phyloP scores from a whole-genome alignment of 2,797 vertebrate species.

The Parambassis ranga region DNA sequence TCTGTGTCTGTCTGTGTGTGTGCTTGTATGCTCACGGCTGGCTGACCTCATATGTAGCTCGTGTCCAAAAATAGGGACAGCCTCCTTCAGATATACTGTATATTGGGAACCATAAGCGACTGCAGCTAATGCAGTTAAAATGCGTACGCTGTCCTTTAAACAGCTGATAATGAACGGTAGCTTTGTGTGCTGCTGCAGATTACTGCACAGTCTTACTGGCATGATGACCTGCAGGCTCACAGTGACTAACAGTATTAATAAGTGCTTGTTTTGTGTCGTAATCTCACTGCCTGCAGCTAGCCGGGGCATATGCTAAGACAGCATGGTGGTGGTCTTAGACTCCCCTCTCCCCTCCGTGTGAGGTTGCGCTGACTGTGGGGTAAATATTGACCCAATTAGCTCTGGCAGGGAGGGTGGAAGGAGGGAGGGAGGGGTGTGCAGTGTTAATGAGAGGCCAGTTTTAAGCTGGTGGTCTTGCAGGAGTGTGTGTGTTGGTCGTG shows the following conservation, averaged over 20 bases:
- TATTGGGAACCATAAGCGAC: slow-evolving; percentile 30
- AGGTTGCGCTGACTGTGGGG: slow-evolving; percentile 66
- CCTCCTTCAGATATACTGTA: slow-evolving; percentile 24
- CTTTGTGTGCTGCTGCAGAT: slow-evolving; percentile 34
- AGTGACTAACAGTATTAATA: slow-evolving; percentile 66
- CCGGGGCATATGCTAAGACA: slow-evolving; percentile 62
- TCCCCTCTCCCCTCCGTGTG: slow-evolving; percentile 29
- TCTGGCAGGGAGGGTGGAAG: slow-evolving; percentile 26
- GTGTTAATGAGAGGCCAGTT: slow-evolving; percentile 63
- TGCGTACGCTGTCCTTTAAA: slow-evolving; percentile 18
- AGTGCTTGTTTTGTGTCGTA: slow-evolving; percentile 61
- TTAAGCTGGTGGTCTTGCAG: slow-evolving; percentile 65
- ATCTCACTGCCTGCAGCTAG: slow-evolving; percentile 50
- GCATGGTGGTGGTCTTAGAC: slow-evolving; percentile 65
- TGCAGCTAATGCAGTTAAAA: slow-evolving; percentile 39
- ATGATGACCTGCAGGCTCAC: slow-evolving; percentile 59
- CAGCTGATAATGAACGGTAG: slow-evolving; percentile 27
- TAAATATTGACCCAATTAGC: slow-evolving; percentile 77
- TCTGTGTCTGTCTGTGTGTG: not conserved
- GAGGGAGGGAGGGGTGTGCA: not conserved
- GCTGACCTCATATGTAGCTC: slow-evolving; percentile 61
- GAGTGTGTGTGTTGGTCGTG: slow-evolving; percentile 22
- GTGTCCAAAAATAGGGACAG: slow-evolving; percentile 55
- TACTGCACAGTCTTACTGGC: slow-evolving; percentile 28
- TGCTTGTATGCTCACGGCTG: slow-evolving; percentile 43